Evolutionary conservation across 2,888 invertebrate genomes (phyloP).

Genomic region (Agapetus fuscipes): DNA sequence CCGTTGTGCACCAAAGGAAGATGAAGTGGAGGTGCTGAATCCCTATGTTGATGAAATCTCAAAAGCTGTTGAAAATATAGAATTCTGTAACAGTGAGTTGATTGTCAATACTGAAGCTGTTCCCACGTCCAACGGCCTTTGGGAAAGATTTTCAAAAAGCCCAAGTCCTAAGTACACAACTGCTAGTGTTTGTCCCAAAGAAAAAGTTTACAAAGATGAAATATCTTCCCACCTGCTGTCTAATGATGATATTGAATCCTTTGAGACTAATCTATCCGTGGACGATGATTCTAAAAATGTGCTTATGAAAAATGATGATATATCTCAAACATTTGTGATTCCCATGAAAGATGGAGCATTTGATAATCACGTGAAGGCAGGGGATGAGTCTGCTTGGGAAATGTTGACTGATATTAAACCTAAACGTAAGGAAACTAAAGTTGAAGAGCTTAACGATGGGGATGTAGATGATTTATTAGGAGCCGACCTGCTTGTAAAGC

Average conservation of each 20-base stretch:
- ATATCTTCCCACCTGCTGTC: neutral
- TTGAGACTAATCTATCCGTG: neutral
- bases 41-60: constrained; percentile 16
- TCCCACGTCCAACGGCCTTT: constrained; percentile 1
- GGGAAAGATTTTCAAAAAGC: constrained; percentile 1
- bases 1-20: too few relatives aligned
- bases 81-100: constrained; percentile 16
- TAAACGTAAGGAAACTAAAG: neutral
- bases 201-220: neutral
- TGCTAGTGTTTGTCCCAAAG: neutral
- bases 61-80: constrained; percentile 18
- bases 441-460: neutral
- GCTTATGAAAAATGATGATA: constrained; percentile 2
- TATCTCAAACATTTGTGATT: constrained; percentile 6
- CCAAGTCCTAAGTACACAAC: neutral
- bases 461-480: constrained; percentile 2
- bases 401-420: constrained; percentile 12
- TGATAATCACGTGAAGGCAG: too few relatives aligned
- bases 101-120: constrained; percentile 8
- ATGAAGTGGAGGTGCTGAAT: too few relatives aligned
- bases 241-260: neutral
- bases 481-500: neutral
- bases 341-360: constrained; percentile 6
- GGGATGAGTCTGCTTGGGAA: constrained; percentile 19
- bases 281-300: neutral